phyloP scores from a whole-genome alignment of 2,797 vertebrate species.

The Telmatherina bonti region DNA sequence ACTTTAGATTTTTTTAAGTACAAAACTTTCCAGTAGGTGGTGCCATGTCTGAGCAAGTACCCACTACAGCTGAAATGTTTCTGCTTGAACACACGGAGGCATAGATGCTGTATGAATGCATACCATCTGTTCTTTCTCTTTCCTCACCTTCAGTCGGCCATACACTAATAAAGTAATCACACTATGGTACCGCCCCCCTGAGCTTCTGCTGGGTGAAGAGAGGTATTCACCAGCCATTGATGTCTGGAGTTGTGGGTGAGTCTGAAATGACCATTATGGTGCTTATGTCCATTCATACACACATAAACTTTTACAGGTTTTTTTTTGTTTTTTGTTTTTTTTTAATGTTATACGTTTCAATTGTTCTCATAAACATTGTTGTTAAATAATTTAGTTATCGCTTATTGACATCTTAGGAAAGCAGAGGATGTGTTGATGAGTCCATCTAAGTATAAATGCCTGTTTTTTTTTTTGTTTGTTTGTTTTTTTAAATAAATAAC shows the following conservation, averaged over 20 bases:
- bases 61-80: constrained; percentile 13
- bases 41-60: constrained; percentile 16
- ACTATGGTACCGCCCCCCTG: constrained; percentile 98
- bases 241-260: constrained; percentile 99
- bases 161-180: constrained; percentile 99
- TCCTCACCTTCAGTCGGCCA: constrained; percentile 86
- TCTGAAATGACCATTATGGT: neutral
- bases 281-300: neutral
- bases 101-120: neutral
- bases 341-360: neutral
- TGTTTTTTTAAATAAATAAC: too few relatives aligned
- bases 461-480: too few relatives aligned
- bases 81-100: constrained; percentile 13
- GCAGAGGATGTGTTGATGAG: neutral
- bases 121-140: neutral
- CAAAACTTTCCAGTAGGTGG: constrained; percentile 61
- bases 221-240: constrained; percentile 97
- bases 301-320: neutral
- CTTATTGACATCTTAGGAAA: neutral
- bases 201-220: constrained; percentile 85
- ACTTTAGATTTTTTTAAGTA: neutral
- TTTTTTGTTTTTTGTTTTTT: too few relatives aligned
- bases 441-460: neutral
- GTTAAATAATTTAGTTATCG: neutral
- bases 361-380: neutral